phyloP scores from a whole-genome alignment of 2,888 invertebrate genomes.

The Pheosia tremula region DNA sequence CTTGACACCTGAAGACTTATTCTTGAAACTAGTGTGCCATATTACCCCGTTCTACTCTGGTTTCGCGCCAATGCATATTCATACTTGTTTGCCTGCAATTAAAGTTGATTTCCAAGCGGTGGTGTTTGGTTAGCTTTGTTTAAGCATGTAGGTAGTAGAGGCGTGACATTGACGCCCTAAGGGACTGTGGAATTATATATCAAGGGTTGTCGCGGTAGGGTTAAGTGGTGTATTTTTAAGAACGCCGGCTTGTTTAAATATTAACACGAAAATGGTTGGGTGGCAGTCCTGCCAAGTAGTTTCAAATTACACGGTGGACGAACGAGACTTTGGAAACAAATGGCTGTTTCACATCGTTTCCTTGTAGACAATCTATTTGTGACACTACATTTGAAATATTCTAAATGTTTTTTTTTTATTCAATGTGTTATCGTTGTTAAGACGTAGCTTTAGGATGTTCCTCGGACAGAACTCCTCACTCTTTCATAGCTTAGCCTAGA shows the following conservation, averaged over 20 bases:
- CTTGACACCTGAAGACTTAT: conserved; percentile 70
- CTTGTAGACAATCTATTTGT: not conserved
- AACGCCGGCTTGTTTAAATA: conserved; percentile 62
- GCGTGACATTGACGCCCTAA: conserved; percentile 81
- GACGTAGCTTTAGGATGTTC: no score
- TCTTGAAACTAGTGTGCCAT: conserved; percentile 72
- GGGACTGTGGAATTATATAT: conserved; percentile 76
- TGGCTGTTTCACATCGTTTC: not conserved
- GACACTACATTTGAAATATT: not conserved
- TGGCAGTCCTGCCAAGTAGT: conserved; percentile 3
- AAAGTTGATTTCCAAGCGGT: conserved; percentile 36
- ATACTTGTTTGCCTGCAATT: conserved; percentile 10
- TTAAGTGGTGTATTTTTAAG: conserved; percentile 71
- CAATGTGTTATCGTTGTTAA: no score
- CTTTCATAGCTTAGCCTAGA: no score
- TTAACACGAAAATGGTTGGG: conserved; percentile 68
- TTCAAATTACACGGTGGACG: conserved; percentile 23
- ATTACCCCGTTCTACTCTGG: conserved; percentile 63
- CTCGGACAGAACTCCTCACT: no score
- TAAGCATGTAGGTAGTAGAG: conserved; percentile 70
- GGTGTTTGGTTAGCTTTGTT: conserved; percentile 64
- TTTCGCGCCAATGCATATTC: conserved; percentile 1
- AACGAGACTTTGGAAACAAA: conserved; percentile 7
- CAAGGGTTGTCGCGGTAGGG: conserved; percentile 76
- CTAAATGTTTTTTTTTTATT: no score